phyloP scores from a whole-genome alignment of 2,888 invertebrate genomes.

The Melolontha melolontha region DNA sequence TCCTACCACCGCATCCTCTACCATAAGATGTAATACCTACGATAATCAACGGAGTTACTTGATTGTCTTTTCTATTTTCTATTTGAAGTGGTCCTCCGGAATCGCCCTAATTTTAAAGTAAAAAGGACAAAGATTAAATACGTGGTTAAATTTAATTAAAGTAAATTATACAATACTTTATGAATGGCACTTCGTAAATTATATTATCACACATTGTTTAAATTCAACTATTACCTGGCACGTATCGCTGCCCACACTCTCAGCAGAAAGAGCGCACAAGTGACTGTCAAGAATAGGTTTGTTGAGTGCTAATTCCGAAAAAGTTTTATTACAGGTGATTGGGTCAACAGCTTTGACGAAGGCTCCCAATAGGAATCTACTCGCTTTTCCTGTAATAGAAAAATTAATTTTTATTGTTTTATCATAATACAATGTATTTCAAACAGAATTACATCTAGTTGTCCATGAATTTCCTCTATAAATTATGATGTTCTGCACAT shows the following conservation, averaged over 20 bases:
- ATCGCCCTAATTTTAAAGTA: slow-evolving; percentile 65
- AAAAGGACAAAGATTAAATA: neutral
- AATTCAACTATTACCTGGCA: slow-evolving; percentile 51
- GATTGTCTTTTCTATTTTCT: slow-evolving; percentile 37
- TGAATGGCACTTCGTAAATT: too few relatives aligned
- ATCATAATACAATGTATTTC: too few relatives aligned
- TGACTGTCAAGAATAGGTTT: slow-evolving; percentile 54
- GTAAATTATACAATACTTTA: too few relatives aligned
- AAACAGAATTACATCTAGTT: too few relatives aligned
- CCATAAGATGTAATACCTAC: slow-evolving; percentile 64
- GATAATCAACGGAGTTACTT: slow-evolving; percentile 50
- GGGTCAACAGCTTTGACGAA: slow-evolving; percentile 45
- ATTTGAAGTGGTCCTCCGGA: slow-evolving; percentile 70
- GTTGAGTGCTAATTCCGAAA: neutral
- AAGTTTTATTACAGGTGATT: slow-evolving; percentile 42
- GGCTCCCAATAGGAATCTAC: slow-evolving; percentile 53
- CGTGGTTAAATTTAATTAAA: too few relatives aligned
- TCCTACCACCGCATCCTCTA: slow-evolving; percentile 58
- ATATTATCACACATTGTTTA: too few relatives aligned
- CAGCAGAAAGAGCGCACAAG: slow-evolving; percentile 54
- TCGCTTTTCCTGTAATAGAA: neutral
- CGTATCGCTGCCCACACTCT: slow-evolving; percentile 46
- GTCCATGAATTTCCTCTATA: too few relatives aligned
- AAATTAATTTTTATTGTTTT: slow-evolving; percentile 49
- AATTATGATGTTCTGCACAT: too few relatives aligned